A percentile compares a stretch with the other conserved stretches of the same genome.
Conservation (phyloP, 2,797 vertebrate genomes). For the Esox lucius region DNA sequence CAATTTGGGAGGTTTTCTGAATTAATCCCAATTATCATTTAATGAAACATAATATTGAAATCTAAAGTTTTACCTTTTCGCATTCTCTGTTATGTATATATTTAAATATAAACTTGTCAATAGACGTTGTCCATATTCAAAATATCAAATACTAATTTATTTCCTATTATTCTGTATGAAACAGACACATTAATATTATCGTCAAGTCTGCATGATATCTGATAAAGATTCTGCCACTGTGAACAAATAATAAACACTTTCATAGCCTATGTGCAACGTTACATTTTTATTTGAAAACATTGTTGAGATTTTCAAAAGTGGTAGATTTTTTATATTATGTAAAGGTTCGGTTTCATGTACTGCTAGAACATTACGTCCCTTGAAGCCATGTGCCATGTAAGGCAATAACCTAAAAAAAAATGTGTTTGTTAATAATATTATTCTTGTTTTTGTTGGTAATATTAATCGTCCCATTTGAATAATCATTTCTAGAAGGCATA, state of each 20-base stretch:
- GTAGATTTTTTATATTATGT: not conserved
- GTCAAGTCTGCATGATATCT: not conserved
- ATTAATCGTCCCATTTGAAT: not conserved
- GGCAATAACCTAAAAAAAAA: not conserved
- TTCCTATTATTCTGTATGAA: not conserved
- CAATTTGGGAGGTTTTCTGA: constrained; percentile 16
- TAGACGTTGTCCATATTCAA: not conserved
- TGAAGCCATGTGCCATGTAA: not conserved
- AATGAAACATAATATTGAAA: constrained; percentile 44
- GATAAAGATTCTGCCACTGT: not conserved
- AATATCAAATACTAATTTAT: not conserved
- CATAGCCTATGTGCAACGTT: not conserved
- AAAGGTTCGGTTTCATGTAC: not conserved
- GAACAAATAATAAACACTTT: not conserved
- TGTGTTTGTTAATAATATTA: constrained; percentile 4
- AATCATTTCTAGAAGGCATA: not conserved
- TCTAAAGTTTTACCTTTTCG: not conserved
- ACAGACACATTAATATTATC: not conserved
- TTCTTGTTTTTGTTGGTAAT: not conserved
- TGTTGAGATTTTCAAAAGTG: not conserved
- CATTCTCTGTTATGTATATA: too few species aligned
- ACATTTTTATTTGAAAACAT: not conserved
- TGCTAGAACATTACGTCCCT: not conserved
- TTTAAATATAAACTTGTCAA: not conserved
- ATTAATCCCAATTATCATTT: not conserved